phyloP scores from a whole-genome alignment of 2,797 vertebrate genomes.

The Sebastes kiyomatsui region DNA sequence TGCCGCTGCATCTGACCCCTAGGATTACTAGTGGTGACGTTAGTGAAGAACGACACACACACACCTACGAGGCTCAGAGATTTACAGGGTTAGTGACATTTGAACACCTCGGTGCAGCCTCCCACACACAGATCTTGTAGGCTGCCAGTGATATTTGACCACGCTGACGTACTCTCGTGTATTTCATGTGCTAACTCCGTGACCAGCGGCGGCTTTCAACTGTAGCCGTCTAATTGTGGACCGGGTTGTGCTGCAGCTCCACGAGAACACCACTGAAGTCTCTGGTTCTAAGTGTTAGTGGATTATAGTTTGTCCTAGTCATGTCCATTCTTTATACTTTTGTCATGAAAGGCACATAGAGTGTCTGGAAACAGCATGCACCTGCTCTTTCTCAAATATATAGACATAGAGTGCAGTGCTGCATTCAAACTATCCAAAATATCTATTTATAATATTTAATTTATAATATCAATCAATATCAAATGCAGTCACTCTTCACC shows the following conservation, averaged over 20 bases:
- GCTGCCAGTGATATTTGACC: slow-evolving; percentile 53
- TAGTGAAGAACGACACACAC: neutral
- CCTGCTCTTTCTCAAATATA: neutral
- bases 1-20: neutral
- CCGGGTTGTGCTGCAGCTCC: neutral
- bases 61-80: neutral
- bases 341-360: neutral
- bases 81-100: slow-evolving; percentile 18
- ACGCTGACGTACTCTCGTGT: slow-evolving; percentile 21
- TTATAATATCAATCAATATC: too few relatives aligned
- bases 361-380: neutral
- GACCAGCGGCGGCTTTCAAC: slow-evolving; percentile 20
- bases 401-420: neutral
- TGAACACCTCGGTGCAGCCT: neutral
- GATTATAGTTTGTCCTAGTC: neutral
- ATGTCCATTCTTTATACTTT: neutral
- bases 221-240: slow-evolving; percentile 38
- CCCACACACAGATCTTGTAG: neutral
- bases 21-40: neutral
- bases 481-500: neutral
- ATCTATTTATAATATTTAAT: neutral
- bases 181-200: slow-evolving; percentile 18
- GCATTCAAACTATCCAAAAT: neutral
- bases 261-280: neutral
- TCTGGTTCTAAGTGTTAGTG: neutral